Evolutionary conservation across 2,888 invertebrate genomes (phyloP), one percentile per base, ranked within the genome.

Genomic region (Leistus spinibarbis): DNA sequence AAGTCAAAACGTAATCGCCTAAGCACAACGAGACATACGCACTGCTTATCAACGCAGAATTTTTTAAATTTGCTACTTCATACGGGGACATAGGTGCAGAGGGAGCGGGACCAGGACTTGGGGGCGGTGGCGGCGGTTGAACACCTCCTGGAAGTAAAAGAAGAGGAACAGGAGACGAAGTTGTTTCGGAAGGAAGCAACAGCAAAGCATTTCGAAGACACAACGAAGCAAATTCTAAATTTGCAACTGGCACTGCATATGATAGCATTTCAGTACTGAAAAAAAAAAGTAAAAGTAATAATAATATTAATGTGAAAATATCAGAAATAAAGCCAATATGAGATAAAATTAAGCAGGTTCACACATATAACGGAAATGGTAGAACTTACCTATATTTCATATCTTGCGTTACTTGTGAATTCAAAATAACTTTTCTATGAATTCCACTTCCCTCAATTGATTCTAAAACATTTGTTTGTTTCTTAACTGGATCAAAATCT

Each of bases 201-300:
- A 90, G 88, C 40, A 92, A 86, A 10, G 97, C 96, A 86, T 97
- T 98, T 78, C 93, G 91, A 71, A 98, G 86, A 85, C 97, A 97
- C 23, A 97, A 86, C 0, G 92, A 92, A 2, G 95, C 97, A 88
- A 97, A 98, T 86, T 97, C 96, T 79, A 98, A 85, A 5, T 95
- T 95, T 4, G 96, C 90, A 67, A 94, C 92, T 17, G 97, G 96
- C 79, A 96, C 94, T 0, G 95, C 95, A 81, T 93, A 93, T 0
- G 95, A 93, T 80, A 93, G 91, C 68, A 91, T 91, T 78, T 90
- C 89, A 7, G 87, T 85, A 78, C 88, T 88, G 78, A 67, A 83
- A 78, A 23, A 71, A 54, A 78, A 54, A n/a, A n/a, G n/a, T n/a
- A n/a, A n/a, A n/a, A n/a, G n/a, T n/a, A n/a, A n/a, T n/a, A n/a